These are phyloP conservation scores for Tachysurus vachellii DNA, from an alignment of 2,113 vertebrate genomes.

Conservation along the genomic window DNA sequence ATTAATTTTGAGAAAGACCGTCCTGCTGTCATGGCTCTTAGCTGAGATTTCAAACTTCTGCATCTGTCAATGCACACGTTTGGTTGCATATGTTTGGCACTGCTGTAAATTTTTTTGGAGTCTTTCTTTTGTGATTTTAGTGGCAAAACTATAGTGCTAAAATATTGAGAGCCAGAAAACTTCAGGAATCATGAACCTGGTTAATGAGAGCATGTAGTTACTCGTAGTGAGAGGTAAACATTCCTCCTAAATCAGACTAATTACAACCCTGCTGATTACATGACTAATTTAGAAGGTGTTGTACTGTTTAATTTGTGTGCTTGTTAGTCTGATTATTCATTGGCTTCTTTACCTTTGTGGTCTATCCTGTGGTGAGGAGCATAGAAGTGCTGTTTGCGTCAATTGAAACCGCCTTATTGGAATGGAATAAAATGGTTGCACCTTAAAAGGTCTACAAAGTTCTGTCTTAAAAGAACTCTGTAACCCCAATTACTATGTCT, in stretches of 20 bases:
- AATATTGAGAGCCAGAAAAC: background rate
- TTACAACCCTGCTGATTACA: slow-evolving; percentile 56
- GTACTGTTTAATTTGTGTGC: slow-evolving; percentile 62
- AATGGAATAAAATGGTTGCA: background rate
- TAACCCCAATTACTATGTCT: slow-evolving; percentile 9
- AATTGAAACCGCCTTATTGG: slow-evolving; percentile 1
- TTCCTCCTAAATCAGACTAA: slow-evolving; percentile 40
- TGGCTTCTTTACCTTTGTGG: slow-evolving; percentile 47
- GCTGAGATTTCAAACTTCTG: slow-evolving; percentile 17
- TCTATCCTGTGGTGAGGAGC: slow-evolving; percentile 26
- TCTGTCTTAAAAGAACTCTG: slow-evolving; percentile 40
- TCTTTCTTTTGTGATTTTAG: slow-evolving; percentile 2
- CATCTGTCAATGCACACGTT: slow-evolving; percentile 10
- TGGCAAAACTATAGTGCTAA: slow-evolving; percentile 8
- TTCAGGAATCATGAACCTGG: slow-evolving; percentile 17
- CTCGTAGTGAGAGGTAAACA: slow-evolving; percentile 36
- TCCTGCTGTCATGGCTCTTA: slow-evolving; percentile 9
- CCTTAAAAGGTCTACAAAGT: background rate
- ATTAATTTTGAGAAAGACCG: background rate
- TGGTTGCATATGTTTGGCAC: background rate
- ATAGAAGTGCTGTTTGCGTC: slow-evolving; percentile 17
- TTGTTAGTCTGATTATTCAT: slow-evolving; percentile 61
- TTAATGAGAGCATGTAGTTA: slow-evolving; percentile 37
- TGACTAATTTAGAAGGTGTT: slow-evolving; percentile 58
- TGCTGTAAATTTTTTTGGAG: background rate